phyloP scores from a whole-genome alignment of 2,113 vertebrate species.

The Amphiprion ocellaris region DNA sequence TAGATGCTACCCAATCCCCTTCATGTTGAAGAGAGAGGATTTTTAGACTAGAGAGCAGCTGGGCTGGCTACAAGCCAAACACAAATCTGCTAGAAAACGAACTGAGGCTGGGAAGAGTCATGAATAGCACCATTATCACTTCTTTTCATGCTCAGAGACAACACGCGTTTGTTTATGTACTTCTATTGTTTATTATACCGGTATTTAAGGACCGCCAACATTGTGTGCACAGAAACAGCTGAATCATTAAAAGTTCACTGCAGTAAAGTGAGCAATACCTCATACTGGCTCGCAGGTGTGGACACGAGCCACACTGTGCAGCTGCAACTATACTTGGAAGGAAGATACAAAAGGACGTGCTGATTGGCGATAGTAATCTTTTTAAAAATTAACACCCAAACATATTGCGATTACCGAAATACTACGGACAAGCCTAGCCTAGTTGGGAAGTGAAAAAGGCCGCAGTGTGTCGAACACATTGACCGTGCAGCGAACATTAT shows the following conservation, averaged over 20 bases:
- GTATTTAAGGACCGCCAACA: slow-evolving; percentile 48
- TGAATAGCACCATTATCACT: slow-evolving; percentile 73
- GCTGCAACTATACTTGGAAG: not conserved
- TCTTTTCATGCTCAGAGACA: slow-evolving; percentile 59
- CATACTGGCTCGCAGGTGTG: slow-evolving; percentile 57
- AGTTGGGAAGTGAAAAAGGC: slow-evolving; percentile 38
- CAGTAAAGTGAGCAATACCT: slow-evolving; percentile 67
- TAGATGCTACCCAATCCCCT: slow-evolving; percentile 42
- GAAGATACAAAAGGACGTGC: not conserved
- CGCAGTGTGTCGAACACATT: slow-evolving; percentile 40
- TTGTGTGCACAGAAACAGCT: slow-evolving; percentile 78
- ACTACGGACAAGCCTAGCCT: not conserved
- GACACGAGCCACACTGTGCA: slow-evolving; percentile 14
- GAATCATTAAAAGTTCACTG: slow-evolving; percentile 85
- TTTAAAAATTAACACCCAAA: not conserved
- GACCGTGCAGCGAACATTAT: not conserved
- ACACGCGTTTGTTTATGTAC: slow-evolving; percentile 68
- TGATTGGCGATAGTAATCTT: not conserved
- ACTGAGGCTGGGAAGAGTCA: slow-evolving; percentile 55
- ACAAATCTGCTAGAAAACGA: slow-evolving; percentile 76
- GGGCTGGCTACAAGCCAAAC: slow-evolving; percentile 73
- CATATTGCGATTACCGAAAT: not conserved
- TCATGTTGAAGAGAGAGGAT: slow-evolving; percentile 59
- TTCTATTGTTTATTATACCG: slow-evolving; percentile 63
- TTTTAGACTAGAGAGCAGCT: slow-evolving; percentile 76